Percentiles rank a stretch among this genome's conserved stretches.
These are phyloP conservation scores for Amphipoea oculea DNA, from an alignment of 2,888 invertebrate genomes.

Conservation along the genomic window DNA sequence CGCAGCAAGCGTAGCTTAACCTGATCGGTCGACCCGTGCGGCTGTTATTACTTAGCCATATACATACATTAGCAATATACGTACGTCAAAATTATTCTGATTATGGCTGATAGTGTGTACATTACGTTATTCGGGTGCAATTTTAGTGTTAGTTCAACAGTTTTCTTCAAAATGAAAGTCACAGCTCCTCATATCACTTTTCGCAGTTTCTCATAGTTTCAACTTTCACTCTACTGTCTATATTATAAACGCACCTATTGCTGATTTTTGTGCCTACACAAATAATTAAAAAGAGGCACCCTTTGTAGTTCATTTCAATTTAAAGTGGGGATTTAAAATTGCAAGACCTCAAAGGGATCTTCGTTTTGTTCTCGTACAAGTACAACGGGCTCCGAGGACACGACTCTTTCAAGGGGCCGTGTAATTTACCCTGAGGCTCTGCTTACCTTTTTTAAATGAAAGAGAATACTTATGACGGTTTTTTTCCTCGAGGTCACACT, in stretches of 20 bases:
- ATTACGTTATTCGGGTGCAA: not conserved
- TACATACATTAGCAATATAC: no score
- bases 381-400: constrained; percentile 5
- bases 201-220: not conserved
- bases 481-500: constrained; percentile 14
- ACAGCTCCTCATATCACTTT: not conserved
- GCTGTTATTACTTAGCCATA: no score
- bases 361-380: constrained; percentile 32
- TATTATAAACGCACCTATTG: not conserved
- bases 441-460: constrained; percentile 41
- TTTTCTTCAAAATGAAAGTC: not conserved
- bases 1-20: no score
- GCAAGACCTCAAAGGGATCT: constrained; percentile 36
- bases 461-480: constrained; percentile 8
- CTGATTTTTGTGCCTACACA: not conserved
- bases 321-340: constrained; percentile 36
- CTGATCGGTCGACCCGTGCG: no score
- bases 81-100: not conserved
- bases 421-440: constrained; percentile 36
- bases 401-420: constrained; percentile 25
- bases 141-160: not conserved
- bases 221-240: not conserved
- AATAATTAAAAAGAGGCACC: not conserved
- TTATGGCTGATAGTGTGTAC: not conserved
- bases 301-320: constrained; percentile 5